Conservation (phyloP, 2,797 vertebrate genomes). For the Cheirogaleus major region DNA sequence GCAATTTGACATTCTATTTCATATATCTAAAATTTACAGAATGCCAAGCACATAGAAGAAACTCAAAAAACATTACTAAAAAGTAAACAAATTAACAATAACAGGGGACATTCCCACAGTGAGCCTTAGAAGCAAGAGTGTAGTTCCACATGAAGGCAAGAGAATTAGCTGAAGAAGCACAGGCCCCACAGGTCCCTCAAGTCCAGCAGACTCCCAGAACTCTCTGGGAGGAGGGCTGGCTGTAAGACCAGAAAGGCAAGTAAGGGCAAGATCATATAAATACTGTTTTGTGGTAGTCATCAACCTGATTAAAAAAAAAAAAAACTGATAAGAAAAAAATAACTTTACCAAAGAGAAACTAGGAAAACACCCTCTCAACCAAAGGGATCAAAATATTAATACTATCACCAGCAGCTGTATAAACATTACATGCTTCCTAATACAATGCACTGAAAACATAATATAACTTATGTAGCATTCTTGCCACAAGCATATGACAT, state of each 20-base stretch:
- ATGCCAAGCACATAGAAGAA: neutral
- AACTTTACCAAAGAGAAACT: neutral
- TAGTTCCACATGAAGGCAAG: neutral
- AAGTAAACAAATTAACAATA: neutral
- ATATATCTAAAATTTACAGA: neutral
- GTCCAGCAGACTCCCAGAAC: neutral
- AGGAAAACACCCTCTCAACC: neutral
- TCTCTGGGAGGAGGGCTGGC: neutral
- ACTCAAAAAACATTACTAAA: neutral
- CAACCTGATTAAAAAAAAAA: neutral
- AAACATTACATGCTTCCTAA: neutral
- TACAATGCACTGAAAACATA: neutral
- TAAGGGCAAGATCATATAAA: neutral
- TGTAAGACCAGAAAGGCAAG: neutral
- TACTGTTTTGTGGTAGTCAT: neutral
- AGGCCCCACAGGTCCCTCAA: neutral
- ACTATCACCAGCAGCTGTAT: neutral
- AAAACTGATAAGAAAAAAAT: neutral
- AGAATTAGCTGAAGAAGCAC: neutral
- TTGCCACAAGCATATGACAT: neutral
- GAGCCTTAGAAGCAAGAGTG: neutral
- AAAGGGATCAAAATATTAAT: slow-evolving; percentile 1
- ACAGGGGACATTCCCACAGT: neutral
- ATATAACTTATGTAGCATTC: neutral
- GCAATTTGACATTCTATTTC: neutral